These are phyloP conservation scores for Heterocephalus glaber DNA, from an alignment of 2,113 vertebrate genomes.

Conservation along the genomic window DNA sequence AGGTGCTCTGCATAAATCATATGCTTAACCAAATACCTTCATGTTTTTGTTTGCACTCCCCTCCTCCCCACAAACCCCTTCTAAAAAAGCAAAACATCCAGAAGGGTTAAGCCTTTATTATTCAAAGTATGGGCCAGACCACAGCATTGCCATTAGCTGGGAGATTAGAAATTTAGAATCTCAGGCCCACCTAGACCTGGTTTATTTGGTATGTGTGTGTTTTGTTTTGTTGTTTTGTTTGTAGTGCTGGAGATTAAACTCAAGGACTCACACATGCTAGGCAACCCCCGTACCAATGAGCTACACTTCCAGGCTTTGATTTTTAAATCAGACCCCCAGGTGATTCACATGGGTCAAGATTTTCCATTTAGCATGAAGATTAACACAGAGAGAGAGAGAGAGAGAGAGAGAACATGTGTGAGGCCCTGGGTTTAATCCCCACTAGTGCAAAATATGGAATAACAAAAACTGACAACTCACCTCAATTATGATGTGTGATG, in stretches of 20 bases:
- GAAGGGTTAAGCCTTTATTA: neutral
- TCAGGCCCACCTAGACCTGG: neutral
- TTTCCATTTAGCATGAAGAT: neutral
- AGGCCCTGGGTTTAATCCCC: neutral
- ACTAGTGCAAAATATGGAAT: neutral
- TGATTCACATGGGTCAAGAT: neutral
- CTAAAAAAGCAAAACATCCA: neutral
- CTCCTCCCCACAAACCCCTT: neutral
- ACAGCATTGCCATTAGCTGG: neutral
- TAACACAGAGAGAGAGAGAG: too few relatives aligned
- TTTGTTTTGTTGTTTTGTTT: neutral
- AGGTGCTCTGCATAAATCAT: neutral
- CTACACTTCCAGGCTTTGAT: neutral
- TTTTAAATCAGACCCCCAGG: neutral
- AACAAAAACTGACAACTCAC: slow-evolving; percentile 35
- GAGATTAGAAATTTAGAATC: neutral
- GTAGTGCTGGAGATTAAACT: neutral
- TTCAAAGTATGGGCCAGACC: neutral
- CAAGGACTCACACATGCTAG: neutral
- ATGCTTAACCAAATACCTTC: neutral
- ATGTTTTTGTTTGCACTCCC: neutral
- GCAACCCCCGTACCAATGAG: neutral
- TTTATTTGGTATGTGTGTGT: neutral
- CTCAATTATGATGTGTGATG: neutral
- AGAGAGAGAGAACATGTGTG: fast-evolving